Evolutionary conservation across 2,888 invertebrate genomes (phyloP), one percentile per base, ranked within the genome.

Genomic region (Agrypnus murinus): DNA sequence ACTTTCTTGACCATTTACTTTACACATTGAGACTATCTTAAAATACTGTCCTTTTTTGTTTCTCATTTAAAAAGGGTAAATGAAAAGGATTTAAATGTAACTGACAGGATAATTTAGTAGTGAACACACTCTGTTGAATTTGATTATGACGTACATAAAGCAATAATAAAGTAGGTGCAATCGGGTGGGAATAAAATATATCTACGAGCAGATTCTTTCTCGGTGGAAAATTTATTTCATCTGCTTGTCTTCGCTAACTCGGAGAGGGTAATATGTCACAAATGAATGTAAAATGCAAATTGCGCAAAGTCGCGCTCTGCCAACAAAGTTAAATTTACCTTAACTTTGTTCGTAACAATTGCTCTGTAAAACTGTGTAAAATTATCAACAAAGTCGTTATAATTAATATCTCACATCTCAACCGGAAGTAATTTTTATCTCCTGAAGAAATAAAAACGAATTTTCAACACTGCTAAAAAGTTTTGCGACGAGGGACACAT

Each of bases 401-500:
- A 77, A 77, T 77, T 78, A 78, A 78, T 75, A 78, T 71, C 71
- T 69, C 65, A 72, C 45, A 46, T 38, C 43, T 73, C 71, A 48
- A 46, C 34, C 57, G 71, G 70, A 71, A 72, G 74, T 75, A 71
- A 75, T 74, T 77, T 76, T 68, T 71, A 66, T 77, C 74, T 71
- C 55, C 64, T 57, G 46, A 75, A 73, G 74, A 74, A 74, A 67
- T 69, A 74, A 75, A 75, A 75, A 69, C 63, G 74, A 78, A 77
- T 68, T 76, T 77, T 74, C 75, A 68, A 72, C 74, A 67, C 69
- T 71, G 76, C 75, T 74, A 75, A 78, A 77, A 78, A 77, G 73
- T 80, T 80, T 75, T 60, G 73, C 75, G 74, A 74, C 81, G 71
- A 73, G 80, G 80, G 81, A 81, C 81, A 81, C 79, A 82, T 81